Evolutionary conservation across 2,888 invertebrate genomes (phyloP).

Genomic region (Cheilosia impressa): DNA sequence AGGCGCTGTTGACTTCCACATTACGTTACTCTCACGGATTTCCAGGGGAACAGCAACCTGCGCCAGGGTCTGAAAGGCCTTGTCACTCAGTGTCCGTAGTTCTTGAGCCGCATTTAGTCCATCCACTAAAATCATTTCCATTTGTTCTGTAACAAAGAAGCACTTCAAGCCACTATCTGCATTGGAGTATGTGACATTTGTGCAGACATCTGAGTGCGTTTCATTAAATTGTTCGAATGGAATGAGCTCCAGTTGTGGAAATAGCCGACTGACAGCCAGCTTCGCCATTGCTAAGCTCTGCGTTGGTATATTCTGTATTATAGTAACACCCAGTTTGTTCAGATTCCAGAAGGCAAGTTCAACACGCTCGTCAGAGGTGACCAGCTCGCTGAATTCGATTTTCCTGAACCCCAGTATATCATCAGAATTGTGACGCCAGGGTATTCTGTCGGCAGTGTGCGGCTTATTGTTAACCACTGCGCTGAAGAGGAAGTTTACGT

Average conservation of each 20-base stretch:
- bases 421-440: conserved; percentile 1
- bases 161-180: conserved; percentile 52
- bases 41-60: conserved; percentile 85
- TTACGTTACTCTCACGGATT: conserved; percentile 85
- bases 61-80: conserved; percentile 85
- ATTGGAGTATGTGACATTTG: conserved; percentile 42
- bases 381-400: conserved; percentile 22
- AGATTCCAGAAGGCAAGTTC: conserved; percentile 82
- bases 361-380: conserved; percentile 79
- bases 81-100: conserved; percentile 84
- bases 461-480: background rate
- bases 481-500: conserved; percentile 33
- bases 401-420: background rate
- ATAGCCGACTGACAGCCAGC: conserved; percentile 23
- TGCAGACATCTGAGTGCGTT: conserved; percentile 39
- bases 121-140: conserved; percentile 88
- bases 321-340: conserved; percentile 74
- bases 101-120: conserved; percentile 87
- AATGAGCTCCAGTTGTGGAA: conserved; percentile 28
- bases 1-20: conserved; percentile 85
- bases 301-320: conserved; percentile 76
- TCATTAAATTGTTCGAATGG: conserved; percentile 40
- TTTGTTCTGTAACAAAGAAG: conserved; percentile 25
- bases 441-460: background rate
- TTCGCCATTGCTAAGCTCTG: conserved; percentile 40